Evolutionary conservation across 2,113 vertebrate genomes (phyloP).

Genomic region (Nematolebias whitei): DNA sequence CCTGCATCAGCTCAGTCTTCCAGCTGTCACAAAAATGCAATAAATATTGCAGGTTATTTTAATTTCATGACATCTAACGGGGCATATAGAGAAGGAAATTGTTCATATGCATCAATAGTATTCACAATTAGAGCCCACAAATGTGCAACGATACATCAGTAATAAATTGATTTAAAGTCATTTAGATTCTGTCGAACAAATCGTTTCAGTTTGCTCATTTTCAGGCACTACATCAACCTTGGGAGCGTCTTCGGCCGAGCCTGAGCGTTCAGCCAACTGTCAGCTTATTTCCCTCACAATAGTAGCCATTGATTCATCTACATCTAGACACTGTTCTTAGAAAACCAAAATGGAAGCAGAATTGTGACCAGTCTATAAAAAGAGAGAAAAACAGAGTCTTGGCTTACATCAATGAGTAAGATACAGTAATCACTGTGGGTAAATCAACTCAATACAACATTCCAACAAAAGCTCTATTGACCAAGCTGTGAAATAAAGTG

Average conservation of each 20-base stretch:
- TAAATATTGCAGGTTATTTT: background rate
- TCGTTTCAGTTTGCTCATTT: conserved; percentile 12
- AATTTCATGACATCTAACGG: background rate
- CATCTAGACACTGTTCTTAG: conserved; percentile 52
- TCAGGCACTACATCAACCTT: conserved; percentile 21
- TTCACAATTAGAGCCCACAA: background rate
- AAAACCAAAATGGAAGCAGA: conserved; percentile 66
- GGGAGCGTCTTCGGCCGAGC: background rate
- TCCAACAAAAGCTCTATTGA: conserved; percentile 69
- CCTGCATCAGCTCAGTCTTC: conserved; percentile 3
- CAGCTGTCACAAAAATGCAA: background rate
- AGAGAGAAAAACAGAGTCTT: conserved; percentile 50
- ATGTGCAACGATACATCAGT: background rate
- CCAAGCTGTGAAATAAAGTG: conserved; percentile 41
- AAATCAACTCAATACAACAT: conserved; percentile 60
- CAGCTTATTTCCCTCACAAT: conserved; percentile 49
- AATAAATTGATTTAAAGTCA: conserved; percentile 24
- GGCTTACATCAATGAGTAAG: conserved; percentile 46
- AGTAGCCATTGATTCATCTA: conserved; percentile 57
- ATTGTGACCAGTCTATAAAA: conserved; percentile 68
- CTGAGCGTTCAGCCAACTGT: conserved; percentile 48
- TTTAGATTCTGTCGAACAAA: conserved; percentile 23
- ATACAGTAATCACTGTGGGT: conserved; percentile 64
- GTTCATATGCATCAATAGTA: background rate
- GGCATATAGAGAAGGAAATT: background rate